These are phyloP conservation scores for Scortum barcoo DNA, from an alignment of 2,113 vertebrate genomes.

Conservation along the genomic window DNA sequence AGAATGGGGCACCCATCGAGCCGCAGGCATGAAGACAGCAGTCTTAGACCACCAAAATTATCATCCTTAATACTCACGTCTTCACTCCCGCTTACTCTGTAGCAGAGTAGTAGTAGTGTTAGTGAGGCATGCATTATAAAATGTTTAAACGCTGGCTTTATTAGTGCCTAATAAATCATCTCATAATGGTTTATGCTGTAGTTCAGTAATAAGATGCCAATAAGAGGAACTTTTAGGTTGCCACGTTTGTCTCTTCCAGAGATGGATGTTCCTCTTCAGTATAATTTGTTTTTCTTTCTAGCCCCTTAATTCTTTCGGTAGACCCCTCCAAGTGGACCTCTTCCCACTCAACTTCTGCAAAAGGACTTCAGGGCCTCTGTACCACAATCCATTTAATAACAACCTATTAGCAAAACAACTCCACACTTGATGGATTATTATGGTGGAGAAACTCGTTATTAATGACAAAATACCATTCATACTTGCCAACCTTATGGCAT, in stretches of 20 bases:
- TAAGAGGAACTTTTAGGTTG: not conserved
- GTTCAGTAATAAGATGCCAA: not conserved
- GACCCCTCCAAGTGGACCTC: not conserved
- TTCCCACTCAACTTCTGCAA: not conserved
- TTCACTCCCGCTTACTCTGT: not conserved
- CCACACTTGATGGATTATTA: not conserved
- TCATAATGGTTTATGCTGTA: not conserved
- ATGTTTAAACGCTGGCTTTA: not conserved
- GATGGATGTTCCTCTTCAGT: not conserved
- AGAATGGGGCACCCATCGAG: constrained; percentile 28
- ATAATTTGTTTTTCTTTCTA: not conserved
- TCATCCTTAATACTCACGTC: not conserved
- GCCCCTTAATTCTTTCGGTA: not conserved
- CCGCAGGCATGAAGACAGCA: constrained; percentile 10
- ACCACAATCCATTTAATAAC: not conserved
- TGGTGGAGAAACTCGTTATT: not conserved
- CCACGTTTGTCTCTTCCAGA: not conserved
- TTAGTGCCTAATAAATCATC: not conserved
- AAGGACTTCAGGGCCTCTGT: not conserved
- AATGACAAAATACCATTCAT: not conserved
- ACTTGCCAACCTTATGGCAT: not conserved
- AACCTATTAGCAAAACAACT: not conserved
- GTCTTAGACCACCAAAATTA: constrained; percentile 1
- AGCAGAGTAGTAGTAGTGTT: too few relatives aligned
- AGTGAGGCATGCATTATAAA: not conserved